These are phyloP conservation scores for Lepidochrysops patricia DNA, from an alignment of 2,888 invertebrate genomes.

Conservation along the genomic window DNA sequence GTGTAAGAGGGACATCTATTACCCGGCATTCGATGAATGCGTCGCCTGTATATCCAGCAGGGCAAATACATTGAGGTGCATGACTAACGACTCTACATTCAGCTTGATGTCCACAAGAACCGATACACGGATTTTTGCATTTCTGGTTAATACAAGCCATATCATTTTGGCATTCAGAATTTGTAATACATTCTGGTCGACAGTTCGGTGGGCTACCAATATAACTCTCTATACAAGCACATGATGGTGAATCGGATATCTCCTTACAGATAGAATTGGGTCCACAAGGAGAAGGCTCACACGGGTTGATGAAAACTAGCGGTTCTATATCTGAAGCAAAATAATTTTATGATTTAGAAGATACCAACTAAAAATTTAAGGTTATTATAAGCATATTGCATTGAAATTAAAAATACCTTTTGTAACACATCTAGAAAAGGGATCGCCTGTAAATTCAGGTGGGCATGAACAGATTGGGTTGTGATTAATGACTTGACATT, in stretches of 20 bases:
- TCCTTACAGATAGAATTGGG: constrained; percentile 79
- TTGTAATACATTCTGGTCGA: constrained; percentile 82
- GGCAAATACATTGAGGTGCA: constrained; percentile 83
- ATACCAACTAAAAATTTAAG: constrained; percentile 12
- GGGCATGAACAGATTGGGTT: constrained; percentile 82
- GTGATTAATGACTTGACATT: constrained; percentile 83
- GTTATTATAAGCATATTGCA: constrained; percentile 1
- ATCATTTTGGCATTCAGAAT: constrained; percentile 81
- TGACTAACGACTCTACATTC: constrained; percentile 84
- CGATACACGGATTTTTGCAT: constrained; percentile 83
- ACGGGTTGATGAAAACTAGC: constrained; percentile 66
- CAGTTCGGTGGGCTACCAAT: constrained; percentile 82
- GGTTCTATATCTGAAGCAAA: constrained; percentile 43
- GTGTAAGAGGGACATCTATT: constrained; percentile 66
- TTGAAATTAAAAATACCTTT: constrained; percentile 58
- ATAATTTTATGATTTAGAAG: neutral
- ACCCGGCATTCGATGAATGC: constrained; percentile 75
- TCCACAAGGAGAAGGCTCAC: constrained; percentile 85
- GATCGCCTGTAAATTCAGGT: constrained; percentile 80
- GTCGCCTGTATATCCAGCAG: constrained; percentile 76
- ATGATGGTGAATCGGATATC: constrained; percentile 77
- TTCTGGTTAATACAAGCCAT: constrained; percentile 82
- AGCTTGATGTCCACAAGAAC: constrained; percentile 82
- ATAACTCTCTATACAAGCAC: constrained; percentile 81
- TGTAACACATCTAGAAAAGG: constrained; percentile 78